These are phyloP conservation scores for Andricus curvator DNA, from an alignment of 2,888 invertebrate genomes.

Conservation along the genomic window DNA sequence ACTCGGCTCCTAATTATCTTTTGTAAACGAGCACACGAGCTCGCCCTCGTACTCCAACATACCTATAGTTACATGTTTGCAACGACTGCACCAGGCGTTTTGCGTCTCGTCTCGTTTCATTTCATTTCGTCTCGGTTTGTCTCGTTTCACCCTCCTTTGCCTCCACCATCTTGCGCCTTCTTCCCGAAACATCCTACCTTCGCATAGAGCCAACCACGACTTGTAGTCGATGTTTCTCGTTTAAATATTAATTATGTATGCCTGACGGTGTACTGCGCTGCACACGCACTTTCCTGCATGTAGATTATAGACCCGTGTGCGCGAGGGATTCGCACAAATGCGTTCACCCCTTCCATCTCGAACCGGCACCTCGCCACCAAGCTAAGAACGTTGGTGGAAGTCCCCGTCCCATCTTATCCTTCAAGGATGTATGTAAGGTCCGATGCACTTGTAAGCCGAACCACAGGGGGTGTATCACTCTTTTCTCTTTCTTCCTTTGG, in stretches of 20 bases:
- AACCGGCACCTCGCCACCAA: constrained; percentile 30
- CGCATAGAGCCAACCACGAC: constrained; percentile 25
- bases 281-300: constrained; percentile 67
- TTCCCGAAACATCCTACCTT: constrained; percentile 49
- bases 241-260: constrained; percentile 76
- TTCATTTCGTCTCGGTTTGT: constrained; percentile 33
- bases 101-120: constrained; percentile 30
- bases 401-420: constrained; percentile 36
- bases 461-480: constrained; percentile 61
- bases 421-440: constrained; percentile 46
- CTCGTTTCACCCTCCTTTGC: constrained; percentile 36
- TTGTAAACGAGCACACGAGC: constrained; percentile 51
- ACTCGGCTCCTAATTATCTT: constrained; percentile 54
- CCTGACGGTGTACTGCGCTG: constrained; percentile 67
- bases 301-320: constrained; percentile 57
- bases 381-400: not conserved
- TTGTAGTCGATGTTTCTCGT: constrained; percentile 61
- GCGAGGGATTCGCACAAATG: constrained; percentile 54
- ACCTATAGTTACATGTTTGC: constrained; percentile 7
- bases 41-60: constrained; percentile 4
- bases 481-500: constrained; percentile 26
- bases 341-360: constrained; percentile 46
- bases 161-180: constrained; percentile 27
- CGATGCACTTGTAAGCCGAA: constrained; percentile 62
- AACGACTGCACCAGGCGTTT: constrained; percentile 34